A percentile compares a stretch with the other conserved stretches of the same genome.
Conservation (phyloP, 1,140 invertebrate genomes). For the Tetramorium alpestre region DNA sequence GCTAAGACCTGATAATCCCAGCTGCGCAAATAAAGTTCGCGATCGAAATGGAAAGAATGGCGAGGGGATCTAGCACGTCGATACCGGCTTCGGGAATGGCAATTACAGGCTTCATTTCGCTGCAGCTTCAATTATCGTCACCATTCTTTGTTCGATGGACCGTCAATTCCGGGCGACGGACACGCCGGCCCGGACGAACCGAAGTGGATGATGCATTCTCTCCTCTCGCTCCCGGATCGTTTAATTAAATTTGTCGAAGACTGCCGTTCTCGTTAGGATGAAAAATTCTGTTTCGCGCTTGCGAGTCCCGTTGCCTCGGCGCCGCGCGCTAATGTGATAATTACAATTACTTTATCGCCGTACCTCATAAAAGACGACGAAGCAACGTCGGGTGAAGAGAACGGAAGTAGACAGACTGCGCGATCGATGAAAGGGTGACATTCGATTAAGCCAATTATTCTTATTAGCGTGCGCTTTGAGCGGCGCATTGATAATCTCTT, state of each 20-base stretch:
- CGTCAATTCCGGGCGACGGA: conserved; percentile 67
- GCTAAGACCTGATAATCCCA: conserved; percentile 16
- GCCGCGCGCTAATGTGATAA: conserved; percentile 68
- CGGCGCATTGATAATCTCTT: neutral
- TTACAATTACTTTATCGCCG: conserved; percentile 73
- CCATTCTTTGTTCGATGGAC: conserved; percentile 63
- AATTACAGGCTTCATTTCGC: conserved; percentile 69
- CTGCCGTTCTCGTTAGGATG: conserved; percentile 68
- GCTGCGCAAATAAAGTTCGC: conserved; percentile 29
- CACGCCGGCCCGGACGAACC: neutral
- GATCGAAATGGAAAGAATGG: conserved; percentile 26
- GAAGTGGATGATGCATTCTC: conserved; percentile 57
- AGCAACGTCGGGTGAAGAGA: neutral
- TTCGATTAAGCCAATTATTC: conserved; percentile 68
- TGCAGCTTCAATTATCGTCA: conserved; percentile 71
- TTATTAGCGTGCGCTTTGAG: conserved; percentile 39
- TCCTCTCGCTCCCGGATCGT: conserved; percentile 53
- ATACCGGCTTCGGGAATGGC: conserved; percentile 54
- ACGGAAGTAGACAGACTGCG: conserved; percentile 3
- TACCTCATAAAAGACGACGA: neutral
- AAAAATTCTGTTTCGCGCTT: conserved; percentile 66
- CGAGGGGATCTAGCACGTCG: conserved; percentile 34
- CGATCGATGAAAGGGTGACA: conserved; percentile 39
- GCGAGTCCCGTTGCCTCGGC: conserved; percentile 7
- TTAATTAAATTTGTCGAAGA: conserved; percentile 76